Evolutionary conservation across 2,888 invertebrate species (phyloP).

Genomic region (Gastrophysa polygoni): DNA sequence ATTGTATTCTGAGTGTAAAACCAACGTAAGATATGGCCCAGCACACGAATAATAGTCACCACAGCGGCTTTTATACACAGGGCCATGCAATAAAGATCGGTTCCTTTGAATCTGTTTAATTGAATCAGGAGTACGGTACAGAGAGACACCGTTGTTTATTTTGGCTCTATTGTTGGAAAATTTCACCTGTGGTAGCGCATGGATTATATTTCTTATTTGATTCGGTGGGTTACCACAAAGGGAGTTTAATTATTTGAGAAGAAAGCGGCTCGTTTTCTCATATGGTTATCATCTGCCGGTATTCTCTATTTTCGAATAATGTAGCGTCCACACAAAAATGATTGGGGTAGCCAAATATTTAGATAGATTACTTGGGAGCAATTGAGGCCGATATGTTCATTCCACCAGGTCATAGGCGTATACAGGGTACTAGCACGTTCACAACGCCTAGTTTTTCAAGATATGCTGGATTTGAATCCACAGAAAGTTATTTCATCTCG

Average conservation of each 20-base stretch:
- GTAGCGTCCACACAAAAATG: slow-evolving; percentile 9
- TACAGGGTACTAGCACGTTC: too few species aligned
- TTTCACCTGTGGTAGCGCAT: slow-evolving; percentile 20
- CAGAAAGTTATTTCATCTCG: too few species aligned
- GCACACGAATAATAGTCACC: slow-evolving; percentile 6
- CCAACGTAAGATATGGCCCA: slow-evolving; percentile 8
- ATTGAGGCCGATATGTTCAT: too few species aligned
- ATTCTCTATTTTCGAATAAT: background rate
- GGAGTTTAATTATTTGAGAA: slow-evolving; percentile 25
- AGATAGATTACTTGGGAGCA: background rate
- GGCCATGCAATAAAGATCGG: slow-evolving; percentile 20
- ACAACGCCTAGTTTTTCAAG: too few species aligned
- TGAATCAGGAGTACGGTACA: slow-evolving; percentile 30
- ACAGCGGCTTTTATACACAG: background rate
- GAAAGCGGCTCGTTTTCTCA: slow-evolving; percentile 2
- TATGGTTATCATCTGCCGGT: slow-evolving; percentile 3
- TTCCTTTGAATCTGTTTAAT: slow-evolving; percentile 33
- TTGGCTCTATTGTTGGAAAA: slow-evolving; percentile 34
- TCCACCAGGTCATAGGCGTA: too few species aligned
- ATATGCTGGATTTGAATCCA: too few species aligned
- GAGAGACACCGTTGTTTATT: slow-evolving; percentile 32
- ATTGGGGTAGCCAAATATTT: slow-evolving; percentile 7
- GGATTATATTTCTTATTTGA: slow-evolving; percentile 34
- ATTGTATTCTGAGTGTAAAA: slow-evolving; percentile 16
- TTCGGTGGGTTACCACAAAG: slow-evolving; percentile 30